phyloP scores from a whole-genome alignment of 2,797 vertebrate species.

The Pterois miles region DNA sequence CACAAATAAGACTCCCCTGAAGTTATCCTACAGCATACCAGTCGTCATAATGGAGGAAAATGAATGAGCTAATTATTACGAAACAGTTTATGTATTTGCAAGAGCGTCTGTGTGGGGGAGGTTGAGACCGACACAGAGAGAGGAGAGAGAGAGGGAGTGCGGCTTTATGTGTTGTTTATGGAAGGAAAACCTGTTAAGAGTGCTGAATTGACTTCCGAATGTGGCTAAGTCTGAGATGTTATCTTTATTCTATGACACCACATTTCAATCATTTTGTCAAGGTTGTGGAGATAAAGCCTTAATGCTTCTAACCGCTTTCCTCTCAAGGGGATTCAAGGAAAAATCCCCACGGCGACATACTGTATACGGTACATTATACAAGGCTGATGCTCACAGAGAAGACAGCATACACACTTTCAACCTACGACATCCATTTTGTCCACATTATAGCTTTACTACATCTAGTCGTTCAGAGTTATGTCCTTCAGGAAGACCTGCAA shows the following conservation, averaged over 20 bases:
- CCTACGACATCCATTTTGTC: not conserved
- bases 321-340: constrained; percentile 67
- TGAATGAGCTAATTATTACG: constrained; percentile 55
- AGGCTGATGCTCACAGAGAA: not conserved
- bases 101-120: constrained; percentile 7
- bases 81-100: constrained; percentile 34
- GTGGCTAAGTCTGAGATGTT: constrained; percentile 48
- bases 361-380: not conserved
- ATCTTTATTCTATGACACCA: constrained; percentile 58
- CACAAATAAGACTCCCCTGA: constrained; percentile 63
- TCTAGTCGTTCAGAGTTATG: constrained; percentile 11
- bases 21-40: constrained; percentile 44
- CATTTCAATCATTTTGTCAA: constrained; percentile 73
- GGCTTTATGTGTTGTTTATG: constrained; percentile 27
- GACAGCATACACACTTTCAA: not conserved
- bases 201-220: constrained; percentile 30
- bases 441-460: constrained; percentile 18
- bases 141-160: not conserved
- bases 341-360: constrained; percentile 13
- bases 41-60: constrained; percentile 56
- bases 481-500: constrained; percentile 20
- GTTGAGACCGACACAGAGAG: not conserved
- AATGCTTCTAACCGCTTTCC: constrained; percentile 49
- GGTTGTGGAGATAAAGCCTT: constrained; percentile 67
- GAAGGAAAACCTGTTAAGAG: constrained; percentile 29